A percentile compares a stretch with the other conserved stretches of the same genome.
Evolutionary conservation across 2,113 vertebrate genomes (phyloP).

Genomic region (Pycnonotus jocosus): DNA sequence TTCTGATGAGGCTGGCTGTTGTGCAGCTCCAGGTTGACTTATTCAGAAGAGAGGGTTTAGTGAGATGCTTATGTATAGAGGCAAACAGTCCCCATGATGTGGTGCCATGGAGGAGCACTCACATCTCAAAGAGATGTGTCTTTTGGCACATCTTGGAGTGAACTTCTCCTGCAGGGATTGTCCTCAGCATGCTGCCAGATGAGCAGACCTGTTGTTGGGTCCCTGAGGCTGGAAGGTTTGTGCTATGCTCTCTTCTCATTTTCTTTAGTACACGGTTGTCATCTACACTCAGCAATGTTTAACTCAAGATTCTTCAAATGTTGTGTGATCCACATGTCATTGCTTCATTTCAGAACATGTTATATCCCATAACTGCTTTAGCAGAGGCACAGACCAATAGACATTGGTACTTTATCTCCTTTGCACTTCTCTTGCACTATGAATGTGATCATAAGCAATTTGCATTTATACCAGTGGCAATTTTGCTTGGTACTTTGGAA

Average conservation of each 20-base stretch:
- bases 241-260: background rate
- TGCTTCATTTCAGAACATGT: background rate
- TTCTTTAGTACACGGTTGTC: background rate
- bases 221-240: background rate
- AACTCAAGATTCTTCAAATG: background rate
- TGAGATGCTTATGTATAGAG: background rate
- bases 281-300: background rate
- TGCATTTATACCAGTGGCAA: background rate
- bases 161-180: background rate
- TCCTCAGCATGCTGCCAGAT: background rate
- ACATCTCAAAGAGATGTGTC: too few relatives aligned
- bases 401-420: background rate
- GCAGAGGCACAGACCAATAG: background rate
- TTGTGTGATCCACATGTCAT: background rate
- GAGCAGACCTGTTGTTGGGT: background rate
- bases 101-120: background rate
- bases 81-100: accelerated
- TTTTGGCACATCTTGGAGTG: background rate
- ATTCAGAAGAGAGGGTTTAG: background rate
- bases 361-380: background rate
- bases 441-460: background rate
- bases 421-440: background rate
- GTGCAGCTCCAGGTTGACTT: background rate
- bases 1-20: background rate
- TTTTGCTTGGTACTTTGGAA: background rate